Conservation (phyloP, 1,140 invertebrate genomes). For the Brachionus koreanus region DNA sequence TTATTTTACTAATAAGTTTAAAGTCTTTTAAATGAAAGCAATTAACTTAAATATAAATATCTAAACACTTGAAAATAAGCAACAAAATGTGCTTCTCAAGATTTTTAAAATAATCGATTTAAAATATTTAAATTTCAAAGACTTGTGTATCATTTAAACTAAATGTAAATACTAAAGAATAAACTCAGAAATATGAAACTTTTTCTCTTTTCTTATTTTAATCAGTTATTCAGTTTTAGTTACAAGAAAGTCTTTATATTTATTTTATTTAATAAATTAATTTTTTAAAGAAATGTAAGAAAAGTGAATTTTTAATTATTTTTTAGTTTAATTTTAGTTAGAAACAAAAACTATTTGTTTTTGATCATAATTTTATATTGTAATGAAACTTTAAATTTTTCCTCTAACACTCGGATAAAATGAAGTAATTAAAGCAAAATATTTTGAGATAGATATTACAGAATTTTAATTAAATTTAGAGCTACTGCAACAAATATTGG, state of each 20-base stretch:
- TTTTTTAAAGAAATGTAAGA: background rate
- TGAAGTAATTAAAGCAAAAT: background rate
- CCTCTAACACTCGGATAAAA: background rate
- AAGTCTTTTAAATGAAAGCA: background rate
- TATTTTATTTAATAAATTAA: background rate
- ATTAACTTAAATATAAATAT: background rate
- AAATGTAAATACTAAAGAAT: background rate
- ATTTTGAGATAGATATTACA: background rate
- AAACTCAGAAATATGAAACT: background rate
- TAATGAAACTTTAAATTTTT: background rate
- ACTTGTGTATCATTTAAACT: background rate
- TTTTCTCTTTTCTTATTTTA: background rate
- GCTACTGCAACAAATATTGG: background rate
- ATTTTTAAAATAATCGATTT: background rate
- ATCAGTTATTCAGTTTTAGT: background rate
- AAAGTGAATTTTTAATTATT: background rate
- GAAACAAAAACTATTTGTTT: background rate
- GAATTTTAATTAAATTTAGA: background rate
- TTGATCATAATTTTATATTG: background rate
- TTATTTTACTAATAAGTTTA: too few species aligned
- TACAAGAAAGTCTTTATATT: background rate
- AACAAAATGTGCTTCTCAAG: background rate
- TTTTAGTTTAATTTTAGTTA: background rate
- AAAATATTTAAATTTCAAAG: background rate
- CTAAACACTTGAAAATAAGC: background rate